Conservation (phyloP, 2,888 invertebrate species). For the Metacarcinus magister region DNA sequence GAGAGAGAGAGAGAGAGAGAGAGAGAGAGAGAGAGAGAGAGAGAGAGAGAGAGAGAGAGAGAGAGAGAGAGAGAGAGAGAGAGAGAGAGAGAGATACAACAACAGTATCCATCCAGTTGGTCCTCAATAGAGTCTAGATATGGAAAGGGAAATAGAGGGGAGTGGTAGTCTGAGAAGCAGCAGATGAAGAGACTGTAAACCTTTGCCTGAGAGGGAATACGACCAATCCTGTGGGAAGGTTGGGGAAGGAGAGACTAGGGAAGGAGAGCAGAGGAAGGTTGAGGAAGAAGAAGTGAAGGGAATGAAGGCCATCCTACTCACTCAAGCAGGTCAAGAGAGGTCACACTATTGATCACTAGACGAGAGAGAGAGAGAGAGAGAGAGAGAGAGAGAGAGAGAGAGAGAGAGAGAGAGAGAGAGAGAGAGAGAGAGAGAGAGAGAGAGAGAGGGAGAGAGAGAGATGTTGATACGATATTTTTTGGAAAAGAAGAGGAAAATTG, state of each 20-base stretch:
- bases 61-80: not conserved
- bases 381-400: conserved; percentile 44
- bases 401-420: not conserved
- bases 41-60: conserved; percentile 7
- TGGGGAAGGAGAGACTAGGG: not conserved
- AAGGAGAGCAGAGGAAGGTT: not conserved
- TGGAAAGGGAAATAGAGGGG: not conserved
- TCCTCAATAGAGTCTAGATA: not conserved
- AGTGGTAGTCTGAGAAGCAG: not conserved
- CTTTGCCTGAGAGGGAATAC: no score
- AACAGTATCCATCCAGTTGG: not conserved
- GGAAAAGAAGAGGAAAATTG: not conserved
- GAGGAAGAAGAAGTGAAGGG: not conserved
- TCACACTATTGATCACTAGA: not conserved
- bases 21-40: conserved; percentile 26
- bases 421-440: not conserved
- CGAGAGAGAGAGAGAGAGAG: not conserved
- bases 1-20: not conserved
- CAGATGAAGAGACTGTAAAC: no score
- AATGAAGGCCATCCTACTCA: conserved; percentile 26
- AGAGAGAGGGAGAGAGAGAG: not conserved
- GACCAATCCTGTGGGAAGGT: no score
- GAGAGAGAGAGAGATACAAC: not conserved
- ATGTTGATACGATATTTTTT: not conserved
- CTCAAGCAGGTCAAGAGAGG: conserved; percentile 32